Percentiles rank a stretch among this genome's conserved stretches.
Conservation (phyloP, 1,140 invertebrate species). For the Coptotermes formosanus region DNA sequence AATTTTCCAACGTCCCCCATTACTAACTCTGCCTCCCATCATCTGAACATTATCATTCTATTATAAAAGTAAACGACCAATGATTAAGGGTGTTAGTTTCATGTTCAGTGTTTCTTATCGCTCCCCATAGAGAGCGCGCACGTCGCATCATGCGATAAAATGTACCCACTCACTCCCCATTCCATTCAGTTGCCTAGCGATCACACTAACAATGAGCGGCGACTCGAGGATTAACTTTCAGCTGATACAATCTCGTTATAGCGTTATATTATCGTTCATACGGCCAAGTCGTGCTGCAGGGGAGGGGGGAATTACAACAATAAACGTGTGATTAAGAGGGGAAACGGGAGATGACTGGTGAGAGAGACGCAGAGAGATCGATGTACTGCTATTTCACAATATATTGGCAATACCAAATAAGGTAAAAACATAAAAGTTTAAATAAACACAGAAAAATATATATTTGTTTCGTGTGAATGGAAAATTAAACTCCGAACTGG, state of each 20-base stretch:
- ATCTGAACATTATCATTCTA: slow-evolving; percentile 17
- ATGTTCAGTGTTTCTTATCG: slow-evolving; percentile 18
- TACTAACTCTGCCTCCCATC: not conserved
- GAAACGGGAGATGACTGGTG: not conserved
- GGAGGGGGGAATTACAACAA: slow-evolving; percentile 8
- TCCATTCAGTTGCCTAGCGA: not conserved
- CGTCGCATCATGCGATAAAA: slow-evolving; percentile 17
- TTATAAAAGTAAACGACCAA: slow-evolving; percentile 19
- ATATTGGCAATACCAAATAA: not conserved
- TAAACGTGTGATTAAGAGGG: slow-evolving; percentile 7
- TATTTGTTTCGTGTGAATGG: too few relatives aligned
- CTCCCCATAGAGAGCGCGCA: slow-evolving; percentile 1
- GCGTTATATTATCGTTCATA: slow-evolving; percentile 16
- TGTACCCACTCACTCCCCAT: not conserved
- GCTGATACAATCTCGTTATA: slow-evolving; percentile 2
- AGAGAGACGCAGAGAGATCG: not conserved
- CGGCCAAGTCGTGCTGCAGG: not conserved
- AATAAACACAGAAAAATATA: too few relatives aligned
- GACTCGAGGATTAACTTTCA: slow-evolving; percentile 12
- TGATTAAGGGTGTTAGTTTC: slow-evolving; percentile 18
- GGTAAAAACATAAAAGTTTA: too few relatives aligned
- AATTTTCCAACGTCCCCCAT: not conserved
- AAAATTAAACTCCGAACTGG: too few relatives aligned
- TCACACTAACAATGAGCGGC: not conserved
- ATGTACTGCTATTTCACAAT: slow-evolving; percentile 10